Base-by-base conservation (phyloP, 1,140 invertebrate genomes). In the Bombus confusus region DNA sequence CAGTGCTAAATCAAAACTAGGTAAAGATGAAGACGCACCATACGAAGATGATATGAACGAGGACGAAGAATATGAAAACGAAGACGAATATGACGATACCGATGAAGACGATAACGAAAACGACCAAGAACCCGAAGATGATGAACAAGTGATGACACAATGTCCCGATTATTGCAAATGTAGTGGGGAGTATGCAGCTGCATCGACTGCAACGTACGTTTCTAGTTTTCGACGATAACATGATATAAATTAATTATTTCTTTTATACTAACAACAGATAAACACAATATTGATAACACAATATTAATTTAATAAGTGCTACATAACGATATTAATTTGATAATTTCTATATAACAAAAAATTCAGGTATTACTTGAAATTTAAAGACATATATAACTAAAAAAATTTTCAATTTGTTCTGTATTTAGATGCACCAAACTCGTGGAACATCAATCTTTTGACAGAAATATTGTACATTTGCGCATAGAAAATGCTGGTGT, bases 191-290 rank as follows among this genome's bases (percentile, higher is more conserved):
- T 95, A 95, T 59, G 94, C 95, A 69, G 91, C 95, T 86, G 91
- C 93, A 34, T 95, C 94, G 22, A 95, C 95, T 83, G 93, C 96
- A 31, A 93, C 93, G 90, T 96, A 95, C 31, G 90, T 92, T 37
- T 85, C 90, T 13, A 28, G 88, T n/a, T 78, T 52, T 52, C 22
- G 18, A 52, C 47, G 47, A 68, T 28, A 85, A 81, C 41, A 57
- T 78, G 52, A 80, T 80, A 41, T 78, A 77, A 85, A 47, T 66
- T 59, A 84, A 72, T 59, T 80, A 43, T 64, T 52, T 68, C 39
- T 28, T 77, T 64, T 79, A 10, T 34, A 2, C 6, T 73, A 39
- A 31, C 18, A 2, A 10, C 15, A 76, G 86, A 87, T 71, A 84
- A 87, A 79, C 9, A 18, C 13, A 13, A 22, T 34, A 37, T 28